These are phyloP conservation scores for Scopus umbretta DNA, from an alignment of 2,113 vertebrate genomes.

Conservation along the genomic window DNA sequence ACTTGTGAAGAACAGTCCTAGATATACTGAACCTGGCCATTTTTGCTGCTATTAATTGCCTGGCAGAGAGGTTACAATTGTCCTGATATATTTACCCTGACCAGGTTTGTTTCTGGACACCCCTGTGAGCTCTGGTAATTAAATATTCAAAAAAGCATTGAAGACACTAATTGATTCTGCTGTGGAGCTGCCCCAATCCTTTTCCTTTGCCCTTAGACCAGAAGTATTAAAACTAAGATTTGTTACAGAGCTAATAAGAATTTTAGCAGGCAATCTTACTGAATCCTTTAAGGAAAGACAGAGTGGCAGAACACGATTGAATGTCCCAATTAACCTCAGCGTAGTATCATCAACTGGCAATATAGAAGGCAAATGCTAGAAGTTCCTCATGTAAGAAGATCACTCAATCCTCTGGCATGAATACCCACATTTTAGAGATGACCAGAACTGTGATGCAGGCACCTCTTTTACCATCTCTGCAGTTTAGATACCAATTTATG, in stretches of 20 bases:
- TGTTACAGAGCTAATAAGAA: conserved; percentile 5
- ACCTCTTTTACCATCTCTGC: background rate
- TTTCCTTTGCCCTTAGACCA: background rate
- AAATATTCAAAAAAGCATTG: background rate
- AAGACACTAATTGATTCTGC: background rate
- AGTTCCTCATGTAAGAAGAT: background rate
- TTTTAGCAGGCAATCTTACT: conserved; percentile 11
- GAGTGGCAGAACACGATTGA: background rate
- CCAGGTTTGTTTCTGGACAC: background rate
- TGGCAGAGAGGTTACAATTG: background rate
- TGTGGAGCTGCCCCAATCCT: background rate
- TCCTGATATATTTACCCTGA: background rate
- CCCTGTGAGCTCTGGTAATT: background rate
- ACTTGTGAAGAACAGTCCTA: background rate
- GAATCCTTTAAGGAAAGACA: conserved; percentile 5
- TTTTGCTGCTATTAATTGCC: background rate
- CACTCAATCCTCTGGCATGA: background rate
- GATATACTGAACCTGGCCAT: background rate
- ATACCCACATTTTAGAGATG: background rate
- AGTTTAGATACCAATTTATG: background rate
- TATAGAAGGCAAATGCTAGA: background rate
- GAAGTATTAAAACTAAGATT: background rate
- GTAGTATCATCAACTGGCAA: background rate
- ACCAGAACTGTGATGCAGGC: background rate
- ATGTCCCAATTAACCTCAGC: conserved; percentile 11